Conservation (phyloP, 2,888 invertebrate species). For the Sturmia bella region DNA sequence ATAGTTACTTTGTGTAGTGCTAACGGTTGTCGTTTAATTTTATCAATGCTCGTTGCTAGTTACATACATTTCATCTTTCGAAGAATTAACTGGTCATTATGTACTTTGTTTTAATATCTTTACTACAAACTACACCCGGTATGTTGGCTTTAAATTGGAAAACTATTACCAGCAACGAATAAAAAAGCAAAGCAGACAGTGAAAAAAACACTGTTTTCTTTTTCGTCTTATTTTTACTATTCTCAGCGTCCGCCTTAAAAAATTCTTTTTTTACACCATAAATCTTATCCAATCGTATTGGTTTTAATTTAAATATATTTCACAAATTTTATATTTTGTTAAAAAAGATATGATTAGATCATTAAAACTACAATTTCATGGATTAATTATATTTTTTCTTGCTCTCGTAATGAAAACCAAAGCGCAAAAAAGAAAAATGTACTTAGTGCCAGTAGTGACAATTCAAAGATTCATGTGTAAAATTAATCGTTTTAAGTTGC, state of each 20-base stretch:
- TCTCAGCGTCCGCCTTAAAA: slow-evolving; percentile 5
- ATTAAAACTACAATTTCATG: slow-evolving; percentile 26
- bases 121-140: background rate
- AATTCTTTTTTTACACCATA: background rate
- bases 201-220: slow-evolving; percentile 38
- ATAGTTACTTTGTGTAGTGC: background rate
- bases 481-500: too few species aligned
- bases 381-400: slow-evolving; percentile 24
- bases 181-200: slow-evolving; percentile 45
- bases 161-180: slow-evolving; percentile 50
- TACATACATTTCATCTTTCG: background rate
- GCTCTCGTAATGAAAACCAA: slow-evolving; percentile 40
- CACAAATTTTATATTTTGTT: slow-evolving; percentile 21
- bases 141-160: slow-evolving; percentile 12
- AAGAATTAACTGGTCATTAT: slow-evolving; percentile 10
- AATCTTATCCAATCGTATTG: background rate
- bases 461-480: background rate
- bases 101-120: slow-evolving; percentile 11
- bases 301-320: background rate
- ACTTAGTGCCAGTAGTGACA: background rate
- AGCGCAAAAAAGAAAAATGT: slow-evolving; percentile 43
- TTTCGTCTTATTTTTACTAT: slow-evolving; percentile 34
- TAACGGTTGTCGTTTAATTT: background rate
- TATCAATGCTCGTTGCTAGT: background rate
- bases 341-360: background rate